Evolutionary conservation across 2,113 vertebrate genomes (phyloP), one percentile per base, ranked within the genome.

Genomic region (Plectropomus leopardus): DNA sequence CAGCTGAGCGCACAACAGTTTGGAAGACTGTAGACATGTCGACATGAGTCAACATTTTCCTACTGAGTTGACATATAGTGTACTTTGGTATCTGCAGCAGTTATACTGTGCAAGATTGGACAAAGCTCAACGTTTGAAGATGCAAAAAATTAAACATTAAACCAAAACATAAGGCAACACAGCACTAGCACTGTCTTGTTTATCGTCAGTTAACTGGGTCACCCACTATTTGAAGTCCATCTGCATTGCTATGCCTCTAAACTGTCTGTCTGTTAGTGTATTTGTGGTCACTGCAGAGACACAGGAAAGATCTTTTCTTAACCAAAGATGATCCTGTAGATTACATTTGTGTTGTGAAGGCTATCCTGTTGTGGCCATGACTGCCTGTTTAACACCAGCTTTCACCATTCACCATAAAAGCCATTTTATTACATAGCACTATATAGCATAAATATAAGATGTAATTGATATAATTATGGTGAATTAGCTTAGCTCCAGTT

Each of bases 91-190:
- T 61, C 26, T 70, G 73, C 32, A 36, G 42, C 23, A 69, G 30
- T 71, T 76, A 0, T 9, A 66, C 32, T 69, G 3, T 16, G 48
- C 32, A 44, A 21, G n/a, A 28, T 5, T 32, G 61, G 15, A 57
- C 78, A 85, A 72, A 80, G 67, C 65, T 87, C 64, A 36, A 16
- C n/a, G 23, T 23, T 14, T 63, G 28, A 73, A 76, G 11, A 67
- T 59, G 59, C 72, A 15, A 50, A 47, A n/a, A 57, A 59, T 23
- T 72, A 72, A 76, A 76, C 63, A 87, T 91, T 82, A 86, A n/a
- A 86, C 77, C 19, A 11, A 10, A 32, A 47, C 15, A 23, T 24
- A 16, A 58, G 48, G 51, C 51, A 34, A 28, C 21, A 42, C 44
- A 53, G 23, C 23, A n/a, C 54, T 13, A 19, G 17, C 11, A 17